These are phyloP conservation scores for Noturus placidus DNA, from an alignment of 2,113 vertebrate genomes.

Conservation along the genomic window DNA sequence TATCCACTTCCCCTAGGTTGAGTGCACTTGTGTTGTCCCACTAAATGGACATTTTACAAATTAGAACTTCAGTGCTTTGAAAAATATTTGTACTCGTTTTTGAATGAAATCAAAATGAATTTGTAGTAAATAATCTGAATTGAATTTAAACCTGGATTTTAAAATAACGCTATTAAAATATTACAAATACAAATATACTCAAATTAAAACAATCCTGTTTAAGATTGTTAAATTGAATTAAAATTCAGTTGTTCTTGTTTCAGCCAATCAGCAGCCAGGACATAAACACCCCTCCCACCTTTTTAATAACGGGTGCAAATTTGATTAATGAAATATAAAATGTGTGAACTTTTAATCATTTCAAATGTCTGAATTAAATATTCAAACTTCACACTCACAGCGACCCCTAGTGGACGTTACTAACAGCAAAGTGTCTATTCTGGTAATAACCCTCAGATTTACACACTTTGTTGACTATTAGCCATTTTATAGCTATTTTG, in stretches of 20 bases:
- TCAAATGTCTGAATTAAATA: not conserved
- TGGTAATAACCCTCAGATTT: not conserved
- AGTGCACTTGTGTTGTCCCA: no score
- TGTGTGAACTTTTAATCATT: not conserved
- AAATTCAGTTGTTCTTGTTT: not conserved
- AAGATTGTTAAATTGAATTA: not conserved
- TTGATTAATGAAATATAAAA: not conserved
- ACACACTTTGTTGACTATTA: not conserved
- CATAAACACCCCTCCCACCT: not conserved
- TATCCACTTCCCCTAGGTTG: not conserved
- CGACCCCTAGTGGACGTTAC: conserved; percentile 32
- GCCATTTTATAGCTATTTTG: not conserved
- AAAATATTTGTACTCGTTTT: not conserved
- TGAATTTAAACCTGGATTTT: not conserved
- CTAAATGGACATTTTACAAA: no score
- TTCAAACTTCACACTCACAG: not conserved
- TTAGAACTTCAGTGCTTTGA: no score
- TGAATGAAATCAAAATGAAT: not conserved
- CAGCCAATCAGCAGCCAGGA: not conserved
- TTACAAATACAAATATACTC: not conserved
- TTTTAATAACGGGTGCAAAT: not conserved
- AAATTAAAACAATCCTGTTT: not conserved
- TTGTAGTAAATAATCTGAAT: not conserved
- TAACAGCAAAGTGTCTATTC: not conserved
- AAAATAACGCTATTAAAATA: not conserved